Conservation (phyloP, 1,140 invertebrate species). For the Brachionus plicatilis region DNA sequence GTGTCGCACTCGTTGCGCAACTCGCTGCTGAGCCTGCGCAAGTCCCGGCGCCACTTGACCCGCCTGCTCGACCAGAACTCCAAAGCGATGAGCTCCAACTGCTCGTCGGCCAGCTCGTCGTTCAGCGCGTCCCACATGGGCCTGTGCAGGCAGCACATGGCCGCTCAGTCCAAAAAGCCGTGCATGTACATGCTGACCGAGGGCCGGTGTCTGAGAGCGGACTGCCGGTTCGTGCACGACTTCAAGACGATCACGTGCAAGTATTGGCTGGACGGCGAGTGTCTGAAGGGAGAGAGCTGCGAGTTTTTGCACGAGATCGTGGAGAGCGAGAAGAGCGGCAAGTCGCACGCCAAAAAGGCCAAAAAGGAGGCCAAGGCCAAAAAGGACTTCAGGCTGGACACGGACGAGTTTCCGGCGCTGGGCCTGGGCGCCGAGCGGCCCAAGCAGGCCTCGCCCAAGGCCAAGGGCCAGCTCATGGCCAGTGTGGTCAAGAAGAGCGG, state of each 20-base stretch:
- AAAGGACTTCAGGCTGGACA: constrained; percentile 33
- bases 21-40: background rate
- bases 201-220: constrained; percentile 56
- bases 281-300: constrained; percentile 58
- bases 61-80: background rate
- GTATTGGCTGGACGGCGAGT: constrained; percentile 57
- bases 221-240: constrained; percentile 61
- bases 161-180: background rate
- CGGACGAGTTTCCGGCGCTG: constrained; percentile 26
- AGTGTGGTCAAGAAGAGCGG: background rate
- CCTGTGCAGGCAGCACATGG: constrained; percentile 16
- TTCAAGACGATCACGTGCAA: constrained; percentile 58
- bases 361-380: background rate
- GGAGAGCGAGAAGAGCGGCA: background rate
- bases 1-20: constrained; percentile 20
- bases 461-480: background rate
- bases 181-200: constrained; percentile 45
- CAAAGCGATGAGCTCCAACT: background rate
- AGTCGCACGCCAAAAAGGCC: background rate
- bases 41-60: background rate
- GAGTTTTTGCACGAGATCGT: constrained; percentile 57
- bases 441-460: constrained; percentile 3
- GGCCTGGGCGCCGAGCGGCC: background rate
- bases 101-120: constrained; percentile 16
- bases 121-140: background rate